Evolutionary conservation across 2,888 invertebrate species (phyloP).

Genomic region (Halocaridina rubra): DNA sequence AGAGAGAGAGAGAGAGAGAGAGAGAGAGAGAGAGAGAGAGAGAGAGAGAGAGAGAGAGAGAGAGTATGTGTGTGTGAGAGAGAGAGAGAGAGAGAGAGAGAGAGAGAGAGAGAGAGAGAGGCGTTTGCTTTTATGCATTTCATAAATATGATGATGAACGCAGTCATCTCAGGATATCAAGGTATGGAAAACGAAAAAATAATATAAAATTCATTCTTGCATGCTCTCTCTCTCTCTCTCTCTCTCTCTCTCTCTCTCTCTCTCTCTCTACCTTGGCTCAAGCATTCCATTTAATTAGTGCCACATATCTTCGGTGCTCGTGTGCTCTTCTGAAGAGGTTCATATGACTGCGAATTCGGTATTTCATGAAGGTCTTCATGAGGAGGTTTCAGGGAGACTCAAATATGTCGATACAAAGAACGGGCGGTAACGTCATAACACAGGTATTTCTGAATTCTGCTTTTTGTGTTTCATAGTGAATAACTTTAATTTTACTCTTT

Average conservation of each 20-base stretch:
- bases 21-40: neutral
- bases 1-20: neutral
- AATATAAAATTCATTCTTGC: neutral
- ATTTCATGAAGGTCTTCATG: no score
- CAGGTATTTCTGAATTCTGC: no score
- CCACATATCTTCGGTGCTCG: neutral
- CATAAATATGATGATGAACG: no score
- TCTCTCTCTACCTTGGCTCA: neutral
- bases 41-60: neutral
- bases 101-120: neutral
- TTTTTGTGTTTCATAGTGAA: no score
- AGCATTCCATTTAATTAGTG: neutral
- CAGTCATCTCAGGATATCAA: no score
- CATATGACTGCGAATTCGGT: no score
- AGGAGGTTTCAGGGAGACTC: no score
- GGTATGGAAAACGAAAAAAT: neutral
- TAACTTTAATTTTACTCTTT: no score
- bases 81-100: neutral
- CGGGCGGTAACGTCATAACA: no score
- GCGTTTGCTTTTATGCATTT: no score
- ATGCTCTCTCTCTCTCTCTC: neutral
- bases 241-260: neutral
- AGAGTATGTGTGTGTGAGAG: neutral
- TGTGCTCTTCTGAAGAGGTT: neutral
- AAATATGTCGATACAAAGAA: neutral